Evolutionary conservation across 2,113 vertebrate species (phyloP).

Genomic region (Indri indri): DNA sequence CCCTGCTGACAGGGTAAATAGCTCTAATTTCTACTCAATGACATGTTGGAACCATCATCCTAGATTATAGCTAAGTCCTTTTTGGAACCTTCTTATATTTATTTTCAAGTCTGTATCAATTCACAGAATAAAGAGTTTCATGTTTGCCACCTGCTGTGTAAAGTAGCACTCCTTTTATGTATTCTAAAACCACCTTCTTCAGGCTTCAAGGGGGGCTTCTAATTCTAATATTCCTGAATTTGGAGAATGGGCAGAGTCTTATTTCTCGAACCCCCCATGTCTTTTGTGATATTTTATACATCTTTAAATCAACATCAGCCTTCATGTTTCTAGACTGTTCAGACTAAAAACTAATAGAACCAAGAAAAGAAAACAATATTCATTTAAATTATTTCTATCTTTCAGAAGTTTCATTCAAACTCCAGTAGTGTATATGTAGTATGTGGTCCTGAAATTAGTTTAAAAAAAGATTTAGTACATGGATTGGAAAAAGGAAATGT

Average conservation of each 20-base stretch:
- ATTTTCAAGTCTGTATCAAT: conserved; percentile 41
- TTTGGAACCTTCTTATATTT: conserved; percentile 46
- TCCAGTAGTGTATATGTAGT: not conserved
- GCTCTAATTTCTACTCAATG: conserved; percentile 48
- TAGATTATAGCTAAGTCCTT: conserved; percentile 31
- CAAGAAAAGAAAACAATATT: not conserved
- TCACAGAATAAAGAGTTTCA: conserved; percentile 48
- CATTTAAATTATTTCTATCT: conserved; percentile 32
- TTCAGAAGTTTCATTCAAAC: conserved; percentile 33
- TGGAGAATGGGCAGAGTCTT: not conserved
- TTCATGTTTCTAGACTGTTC: not conserved
- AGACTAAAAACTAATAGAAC: not conserved
- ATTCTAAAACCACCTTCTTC: not conserved
- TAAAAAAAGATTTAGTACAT: not conserved
- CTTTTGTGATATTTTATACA: conserved; percentile 14
- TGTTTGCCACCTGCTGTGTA: conserved; percentile 32
- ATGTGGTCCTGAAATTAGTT: not conserved
- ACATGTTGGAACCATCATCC: conserved; percentile 28
- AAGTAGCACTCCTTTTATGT: conserved; percentile 51
- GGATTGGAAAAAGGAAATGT: conserved; percentile 3
- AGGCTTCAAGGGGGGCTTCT: not conserved
- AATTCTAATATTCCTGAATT: conserved; percentile 6
- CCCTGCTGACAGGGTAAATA: conserved; percentile 52
- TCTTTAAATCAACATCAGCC: conserved; percentile 5
- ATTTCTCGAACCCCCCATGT: not conserved